These are phyloP conservation scores for Microcebus tavaratra DNA, from an alignment of 2,113 vertebrate species.

Conservation along the genomic window DNA sequence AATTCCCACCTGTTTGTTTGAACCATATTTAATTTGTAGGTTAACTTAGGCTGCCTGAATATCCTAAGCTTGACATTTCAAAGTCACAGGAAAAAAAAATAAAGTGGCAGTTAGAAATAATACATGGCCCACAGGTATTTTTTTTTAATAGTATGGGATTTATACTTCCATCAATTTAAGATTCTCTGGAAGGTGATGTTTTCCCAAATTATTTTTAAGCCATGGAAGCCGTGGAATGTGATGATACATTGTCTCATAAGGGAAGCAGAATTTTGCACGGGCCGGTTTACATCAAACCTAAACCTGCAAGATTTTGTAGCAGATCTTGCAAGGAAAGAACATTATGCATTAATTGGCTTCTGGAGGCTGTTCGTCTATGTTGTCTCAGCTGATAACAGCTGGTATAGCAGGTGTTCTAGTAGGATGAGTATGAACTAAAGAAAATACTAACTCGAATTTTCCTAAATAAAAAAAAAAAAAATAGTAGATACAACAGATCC, in stretches of 20 bases:
- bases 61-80: neutral
- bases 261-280: neutral
- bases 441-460: neutral
- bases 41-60: neutral
- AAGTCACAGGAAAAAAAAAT: neutral
- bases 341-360: neutral
- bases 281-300: neutral
- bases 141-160: neutral
- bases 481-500: rapidly evolving
- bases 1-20: neutral
- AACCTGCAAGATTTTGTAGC: neutral
- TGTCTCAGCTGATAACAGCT: neutral
- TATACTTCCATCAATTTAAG: rapidly evolving
- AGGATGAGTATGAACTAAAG: rapidly evolving
- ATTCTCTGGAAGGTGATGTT: neutral
- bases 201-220: neutral
- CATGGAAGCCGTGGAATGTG: rapidly evolving
- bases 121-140: neutral
- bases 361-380: neutral
- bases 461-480: neutral
- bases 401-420: neutral
- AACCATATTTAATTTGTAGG: neutral
- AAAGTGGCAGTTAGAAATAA: neutral
- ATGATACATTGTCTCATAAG: neutral
- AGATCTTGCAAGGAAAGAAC: neutral